These are phyloP conservation scores for Sebastes jordani DNA, from an alignment of 2,797 vertebrate genomes.

Conservation along the genomic window DNA sequence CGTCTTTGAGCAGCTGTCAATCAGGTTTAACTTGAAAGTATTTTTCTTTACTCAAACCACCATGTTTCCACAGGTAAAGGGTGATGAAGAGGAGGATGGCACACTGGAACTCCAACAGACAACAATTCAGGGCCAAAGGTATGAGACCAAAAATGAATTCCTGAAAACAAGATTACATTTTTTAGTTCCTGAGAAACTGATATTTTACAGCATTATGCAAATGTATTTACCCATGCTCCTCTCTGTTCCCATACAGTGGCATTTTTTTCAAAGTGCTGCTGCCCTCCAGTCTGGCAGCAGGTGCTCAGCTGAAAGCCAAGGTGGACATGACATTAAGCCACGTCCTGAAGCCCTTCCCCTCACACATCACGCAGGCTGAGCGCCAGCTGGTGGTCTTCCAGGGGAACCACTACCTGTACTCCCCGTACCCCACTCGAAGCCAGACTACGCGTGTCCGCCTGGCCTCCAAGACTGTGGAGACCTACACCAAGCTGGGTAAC, in stretches of 20 bases:
- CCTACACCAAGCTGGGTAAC: conserved; percentile 94
- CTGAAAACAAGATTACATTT: background rate
- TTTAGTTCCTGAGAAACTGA: background rate
- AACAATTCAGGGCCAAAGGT: conserved; percentile 89
- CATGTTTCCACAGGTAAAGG: conserved; percentile 85
- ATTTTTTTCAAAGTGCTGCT: conserved; percentile 91
- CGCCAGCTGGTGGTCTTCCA: conserved; percentile 97
- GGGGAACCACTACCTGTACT: conserved; percentile 97
- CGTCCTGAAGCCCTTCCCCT: conserved; percentile 92
- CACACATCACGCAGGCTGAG: conserved; percentile 94
- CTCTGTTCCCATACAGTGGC: conserved; percentile 80
- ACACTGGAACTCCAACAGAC: conserved; percentile 89
- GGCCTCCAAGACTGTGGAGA: conserved; percentile 93
- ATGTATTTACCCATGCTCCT: background rate
- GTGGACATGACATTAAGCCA: conserved; percentile 93
- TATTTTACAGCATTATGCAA: background rate
- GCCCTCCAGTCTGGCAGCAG: conserved; percentile 85
- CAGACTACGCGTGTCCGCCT: conserved; percentile 92
- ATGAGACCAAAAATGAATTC: background rate
- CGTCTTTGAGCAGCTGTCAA: too few relatives aligned
- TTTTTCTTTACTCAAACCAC: background rate
- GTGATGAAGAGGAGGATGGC: conserved; percentile 94
- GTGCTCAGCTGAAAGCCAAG: conserved; percentile 88
- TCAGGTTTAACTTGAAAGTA: too few relatives aligned
- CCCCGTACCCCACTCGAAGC: conserved; percentile 90